Evolutionary conservation across 2,888 invertebrate species (phyloP).

Genomic region (Helicoverpa assulta): DNA sequence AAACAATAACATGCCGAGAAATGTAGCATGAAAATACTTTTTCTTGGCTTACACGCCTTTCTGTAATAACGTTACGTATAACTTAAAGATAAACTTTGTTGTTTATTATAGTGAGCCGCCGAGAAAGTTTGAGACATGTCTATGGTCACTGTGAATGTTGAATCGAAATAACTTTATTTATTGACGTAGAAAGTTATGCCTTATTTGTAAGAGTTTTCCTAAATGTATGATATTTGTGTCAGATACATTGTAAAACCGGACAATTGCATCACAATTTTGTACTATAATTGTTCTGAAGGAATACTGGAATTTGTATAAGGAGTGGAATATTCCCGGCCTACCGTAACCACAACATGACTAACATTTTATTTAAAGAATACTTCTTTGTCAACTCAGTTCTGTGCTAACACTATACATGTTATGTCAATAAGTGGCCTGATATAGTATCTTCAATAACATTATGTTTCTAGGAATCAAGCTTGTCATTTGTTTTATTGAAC

Average conservation of each 20-base stretch:
- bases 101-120: constrained; percentile 55
- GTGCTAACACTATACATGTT: constrained; percentile 11
- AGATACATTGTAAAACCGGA: neutral
- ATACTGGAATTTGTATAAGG: neutral
- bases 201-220: constrained; percentile 37
- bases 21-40: constrained; percentile 27
- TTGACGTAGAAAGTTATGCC: constrained; percentile 47
- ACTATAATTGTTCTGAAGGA: neutral
- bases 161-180: constrained; percentile 54
- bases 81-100: constrained; percentile 57
- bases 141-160: constrained; percentile 33
- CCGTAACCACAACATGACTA: constrained; percentile 21
- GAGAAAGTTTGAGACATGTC: constrained; percentile 57
- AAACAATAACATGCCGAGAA: constrained; percentile 25
- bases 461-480: neutral
- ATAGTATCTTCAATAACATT: neutral
- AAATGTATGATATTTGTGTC: constrained; percentile 10
- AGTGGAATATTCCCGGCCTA: constrained; percentile 9
- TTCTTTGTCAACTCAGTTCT: constrained; percentile 9
- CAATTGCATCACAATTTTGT: neutral
- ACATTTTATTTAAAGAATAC: constrained; percentile 10
- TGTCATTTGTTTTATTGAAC: neutral
- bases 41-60: constrained; percentile 56
- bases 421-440: constrained; percentile 8
- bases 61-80: constrained; percentile 62